Evolutionary conservation across 1,140 invertebrate species (phyloP).

Genomic region (Acyrthosiphon pisum): DNA sequence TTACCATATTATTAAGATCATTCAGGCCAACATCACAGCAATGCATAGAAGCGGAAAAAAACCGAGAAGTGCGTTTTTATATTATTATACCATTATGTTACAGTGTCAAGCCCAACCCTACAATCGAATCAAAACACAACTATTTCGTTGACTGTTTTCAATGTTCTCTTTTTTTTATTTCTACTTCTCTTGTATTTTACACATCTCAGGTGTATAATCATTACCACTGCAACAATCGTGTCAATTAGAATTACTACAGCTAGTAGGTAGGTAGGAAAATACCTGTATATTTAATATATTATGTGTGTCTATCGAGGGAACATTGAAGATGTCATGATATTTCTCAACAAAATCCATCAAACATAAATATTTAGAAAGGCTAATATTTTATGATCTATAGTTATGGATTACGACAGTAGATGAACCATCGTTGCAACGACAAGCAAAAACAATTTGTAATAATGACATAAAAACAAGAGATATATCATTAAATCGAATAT

Average conservation of each 20-base stretch:
- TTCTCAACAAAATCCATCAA: constrained; percentile 23
- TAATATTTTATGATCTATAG: background rate
- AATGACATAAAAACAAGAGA: background rate
- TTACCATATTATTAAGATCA: background rate
- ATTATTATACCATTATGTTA: background rate
- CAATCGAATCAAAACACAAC: background rate
- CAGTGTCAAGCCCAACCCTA: background rate
- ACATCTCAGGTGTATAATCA: background rate
- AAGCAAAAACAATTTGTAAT: background rate
- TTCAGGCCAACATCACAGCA: background rate
- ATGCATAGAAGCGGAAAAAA: background rate
- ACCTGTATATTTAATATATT: background rate
- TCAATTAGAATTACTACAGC: background rate
- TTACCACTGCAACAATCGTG: background rate
- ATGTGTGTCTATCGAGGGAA: background rate
- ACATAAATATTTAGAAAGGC: constrained; percentile 24
- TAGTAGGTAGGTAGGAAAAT: background rate
- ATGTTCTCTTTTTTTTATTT: constrained; percentile 12
- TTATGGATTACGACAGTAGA: background rate
- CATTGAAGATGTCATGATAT: background rate
- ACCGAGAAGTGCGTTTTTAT: background rate
- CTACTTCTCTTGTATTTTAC: background rate
- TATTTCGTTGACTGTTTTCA: background rate
- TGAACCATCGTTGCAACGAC: background rate
- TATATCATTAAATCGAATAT: constrained; percentile 24